These are phyloP conservation scores for Patagioenas fasciata DNA, from an alignment of 2,113 vertebrate species.

Conservation along the genomic window DNA sequence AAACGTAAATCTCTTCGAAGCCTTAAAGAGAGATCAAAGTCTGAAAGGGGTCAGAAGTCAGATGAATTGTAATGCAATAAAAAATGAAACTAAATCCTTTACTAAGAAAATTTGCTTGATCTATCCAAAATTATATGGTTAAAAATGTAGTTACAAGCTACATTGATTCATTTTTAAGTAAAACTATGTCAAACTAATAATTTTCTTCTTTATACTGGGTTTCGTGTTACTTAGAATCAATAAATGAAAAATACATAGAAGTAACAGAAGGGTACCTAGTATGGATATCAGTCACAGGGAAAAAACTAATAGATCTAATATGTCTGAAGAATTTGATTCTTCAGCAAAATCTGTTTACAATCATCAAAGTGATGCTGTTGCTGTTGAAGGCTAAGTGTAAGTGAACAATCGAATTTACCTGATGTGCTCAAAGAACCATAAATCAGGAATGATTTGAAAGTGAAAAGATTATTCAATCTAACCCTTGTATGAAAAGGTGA, in stretches of 20 bases:
- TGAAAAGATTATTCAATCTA: conserved; percentile 59
- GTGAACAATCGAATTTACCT: conserved; percentile 35
- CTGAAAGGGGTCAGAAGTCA: not conserved
- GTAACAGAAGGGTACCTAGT: not conserved
- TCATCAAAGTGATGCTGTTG: conserved; percentile 46
- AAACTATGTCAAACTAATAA: not conserved
- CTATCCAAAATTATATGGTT: not conserved
- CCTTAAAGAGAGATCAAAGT: accelerated
- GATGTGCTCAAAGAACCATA: conserved; percentile 36
- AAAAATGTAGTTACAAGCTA: not conserved
- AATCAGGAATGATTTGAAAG: conserved; percentile 50
- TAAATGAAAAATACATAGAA: not conserved
- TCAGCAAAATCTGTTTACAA: conserved; percentile 54
- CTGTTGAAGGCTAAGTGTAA: conserved; percentile 48
- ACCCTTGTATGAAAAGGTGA: conserved; percentile 40
- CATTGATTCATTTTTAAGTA: not conserved
- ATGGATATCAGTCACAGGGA: not conserved
- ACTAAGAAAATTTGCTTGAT: not conserved
- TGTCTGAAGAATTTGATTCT: conserved; percentile 51
- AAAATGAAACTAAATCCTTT: not conserved
- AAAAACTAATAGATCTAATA: not conserved
- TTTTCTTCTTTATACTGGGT: not conserved
- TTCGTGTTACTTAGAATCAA: not conserved
- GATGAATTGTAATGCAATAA: not conserved
- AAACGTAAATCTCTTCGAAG: not conserved